Base-by-base conservation (phyloP, 2,113 vertebrate genomes). In the Chascanopsetta lugubris region DNA sequence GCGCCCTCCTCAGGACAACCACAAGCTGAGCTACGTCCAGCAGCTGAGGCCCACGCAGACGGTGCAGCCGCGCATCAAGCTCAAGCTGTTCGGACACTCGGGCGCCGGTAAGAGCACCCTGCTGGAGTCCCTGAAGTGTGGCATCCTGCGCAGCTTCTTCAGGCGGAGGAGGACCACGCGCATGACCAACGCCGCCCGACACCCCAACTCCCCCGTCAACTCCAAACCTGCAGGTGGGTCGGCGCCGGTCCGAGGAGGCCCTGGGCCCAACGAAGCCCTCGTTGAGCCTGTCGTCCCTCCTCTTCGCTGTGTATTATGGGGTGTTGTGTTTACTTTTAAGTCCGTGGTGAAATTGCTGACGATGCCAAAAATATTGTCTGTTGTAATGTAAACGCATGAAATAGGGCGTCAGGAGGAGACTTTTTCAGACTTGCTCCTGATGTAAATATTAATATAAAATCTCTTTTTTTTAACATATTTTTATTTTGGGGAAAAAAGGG, bases 101-200 rank as follows among this genome's bases (percentile, higher is more conserved):
- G 94, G 94, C 0, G 65, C 95, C 0, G 97, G 97, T 21, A 99
- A 99, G 70, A 98, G 95, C 58, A 93, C 94, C 0, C 92, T 99
- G 0, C 92, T 99, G 59, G 97, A 99, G 67, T 99, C 97, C 13
- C 93, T 99, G 49, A 98, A 96, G 55, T 99, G 97, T 0, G 97
- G 97, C 45, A 95, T 99, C 69, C 87, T 99, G 61, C 88, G 97
- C 72, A 96, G 97, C 84, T 97, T 99, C 82, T 99, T 99, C 90
- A 91, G 95, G 64, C 93, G 97, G 51, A 93, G 94, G 60, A 90
- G 96, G 51, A 94, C 95, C 12, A 94, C 95, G 11, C 91, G 96
- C 2, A 87, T 96, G 45, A 91, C 93, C 79, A 96, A 91, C 78
- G 91, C 94, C 0, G 75, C 90, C 6, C 92, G 95, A 6, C 97